Evolutionary conservation across 2,113 vertebrate species (phyloP), one percentile per base, ranked within the genome.

Genomic region (Callospermophilus lateralis): DNA sequence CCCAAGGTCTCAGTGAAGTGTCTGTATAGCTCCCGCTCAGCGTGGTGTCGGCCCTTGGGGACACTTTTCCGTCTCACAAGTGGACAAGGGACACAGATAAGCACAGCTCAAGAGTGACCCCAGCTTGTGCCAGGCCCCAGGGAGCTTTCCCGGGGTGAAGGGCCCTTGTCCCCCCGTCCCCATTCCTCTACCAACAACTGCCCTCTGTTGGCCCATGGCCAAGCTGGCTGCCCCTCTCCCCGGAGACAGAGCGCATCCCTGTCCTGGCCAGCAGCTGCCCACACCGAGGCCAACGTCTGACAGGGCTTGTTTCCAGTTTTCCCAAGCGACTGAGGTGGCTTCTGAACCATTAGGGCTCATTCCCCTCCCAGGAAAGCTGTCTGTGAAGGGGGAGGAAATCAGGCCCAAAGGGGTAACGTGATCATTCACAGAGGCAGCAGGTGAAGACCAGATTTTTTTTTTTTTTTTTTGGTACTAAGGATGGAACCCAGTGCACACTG

Each of bases 21-120:
- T 26, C 6, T 0, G 24, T 0, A 79, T 0, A 16, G 55, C 24
- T 67, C 16, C 53, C 42, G 32, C 72, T 48, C 48, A 4, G 22
- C 1, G 12, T 45, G 67, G 76, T 0, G 4, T 37, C 65, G 68
- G 73, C 55, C 70, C 37, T 32, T 1, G 6, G 65, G 55, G 58
- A 39, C 8, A 3, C 39, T 5, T 16, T 28, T 58, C 20, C 1
- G 34, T 37, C 84, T 73, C n/a, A 30, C 10, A 22, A 22, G 8
- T 8, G 30, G 65, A 16, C 1, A 2, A 0, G 1, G 55, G 63
- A 55, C 32, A 37, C n/a, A 16, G 1, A 42, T 63, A 53, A 19
- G 19, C 37, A 19, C 48, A 48, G 37, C 28, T 58, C 32, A 84
- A 26, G 32, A 48, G 16, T 39, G 51, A 30, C 1, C 22, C 45